Conservation (phyloP, 2,888 invertebrate species). For the Drosophila mayaguana region DNA sequence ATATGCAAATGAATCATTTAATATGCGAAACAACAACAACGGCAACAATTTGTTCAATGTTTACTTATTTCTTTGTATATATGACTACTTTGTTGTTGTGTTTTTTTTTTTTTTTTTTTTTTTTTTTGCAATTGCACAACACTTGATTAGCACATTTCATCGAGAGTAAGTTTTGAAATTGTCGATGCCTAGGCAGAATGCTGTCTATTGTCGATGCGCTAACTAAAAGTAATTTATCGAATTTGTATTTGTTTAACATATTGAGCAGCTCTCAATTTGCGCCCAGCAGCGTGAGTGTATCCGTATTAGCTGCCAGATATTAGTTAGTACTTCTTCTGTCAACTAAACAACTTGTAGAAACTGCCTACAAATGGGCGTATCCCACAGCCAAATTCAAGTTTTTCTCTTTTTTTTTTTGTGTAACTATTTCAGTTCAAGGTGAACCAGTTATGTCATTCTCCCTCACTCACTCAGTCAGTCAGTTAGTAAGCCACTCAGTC, state of each 20-base stretch:
- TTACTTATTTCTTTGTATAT: constrained; percentile 5
- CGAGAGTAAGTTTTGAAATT: constrained; percentile 19
- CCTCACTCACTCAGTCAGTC: constrained; percentile 14
- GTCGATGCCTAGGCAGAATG: constrained; percentile 7
- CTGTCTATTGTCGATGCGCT: constrained; percentile 37
- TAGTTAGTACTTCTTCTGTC: constrained; percentile 19
- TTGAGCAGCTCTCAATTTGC: constrained; percentile 56
- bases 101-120: constrained; percentile 17
- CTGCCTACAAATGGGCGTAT: constrained; percentile 9
- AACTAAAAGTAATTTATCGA: constrained; percentile 68
- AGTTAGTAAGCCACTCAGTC: constrained; percentile 2
- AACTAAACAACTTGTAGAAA: constrained; percentile 14
- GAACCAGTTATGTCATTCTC: constrained; percentile 46
- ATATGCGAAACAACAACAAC: constrained; percentile 15
- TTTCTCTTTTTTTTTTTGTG: constrained; percentile 12
- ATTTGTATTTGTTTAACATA: constrained; percentile 45
- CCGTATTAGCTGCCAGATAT: constrained; percentile 27
- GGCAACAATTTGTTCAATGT: constrained; percentile 32
- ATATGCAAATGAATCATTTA: constrained; percentile 65
- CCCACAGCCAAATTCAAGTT: constrained; percentile 20
- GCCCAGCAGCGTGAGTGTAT: background rate
- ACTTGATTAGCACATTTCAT: constrained; percentile 50
- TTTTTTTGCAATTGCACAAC: constrained; percentile 49
- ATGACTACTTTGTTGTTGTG: constrained; percentile 1
- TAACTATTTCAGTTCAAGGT: constrained; percentile 67